Evolutionary conservation across 1,140 invertebrate genomes (phyloP).

Genomic region (Achroia grisella): DNA sequence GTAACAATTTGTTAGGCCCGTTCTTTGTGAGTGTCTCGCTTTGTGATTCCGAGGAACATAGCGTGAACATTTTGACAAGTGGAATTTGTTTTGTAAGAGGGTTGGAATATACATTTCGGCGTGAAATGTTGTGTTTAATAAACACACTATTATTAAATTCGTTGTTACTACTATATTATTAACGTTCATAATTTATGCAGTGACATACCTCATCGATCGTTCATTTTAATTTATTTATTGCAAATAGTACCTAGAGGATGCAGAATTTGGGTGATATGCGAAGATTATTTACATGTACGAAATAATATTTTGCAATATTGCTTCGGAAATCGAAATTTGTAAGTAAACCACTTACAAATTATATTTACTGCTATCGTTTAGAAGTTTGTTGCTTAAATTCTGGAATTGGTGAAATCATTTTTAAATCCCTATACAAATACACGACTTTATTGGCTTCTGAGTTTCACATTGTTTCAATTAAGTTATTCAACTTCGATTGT

Average conservation of each 20-base stretch:
- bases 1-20: constrained; percentile 55
- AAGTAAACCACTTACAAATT: background rate
- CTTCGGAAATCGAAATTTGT: background rate
- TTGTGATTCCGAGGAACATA: constrained; percentile 53
- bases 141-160: background rate
- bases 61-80: constrained; percentile 62
- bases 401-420: no score
- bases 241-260: background rate
- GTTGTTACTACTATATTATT: background rate
- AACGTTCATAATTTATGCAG: background rate
- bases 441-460: no score
- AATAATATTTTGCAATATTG: constrained; percentile 2
- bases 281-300: background rate
- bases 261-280: background rate
- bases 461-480: no score
- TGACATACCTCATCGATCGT: background rate
- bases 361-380: background rate
- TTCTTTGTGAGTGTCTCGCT: constrained; percentile 60
- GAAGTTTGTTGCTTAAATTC: no score
- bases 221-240: background rate
- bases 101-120: constrained; percentile 33
- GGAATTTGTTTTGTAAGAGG: constrained; percentile 54
- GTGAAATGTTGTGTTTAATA: constrained; percentile 20
- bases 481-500: no score
- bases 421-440: no score